Percentiles rank a stretch among this genome's conserved stretches.
These are phyloP conservation scores for Trachelus troglodyta DNA, from an alignment of 2,888 invertebrate genomes.

Conservation along the genomic window DNA sequence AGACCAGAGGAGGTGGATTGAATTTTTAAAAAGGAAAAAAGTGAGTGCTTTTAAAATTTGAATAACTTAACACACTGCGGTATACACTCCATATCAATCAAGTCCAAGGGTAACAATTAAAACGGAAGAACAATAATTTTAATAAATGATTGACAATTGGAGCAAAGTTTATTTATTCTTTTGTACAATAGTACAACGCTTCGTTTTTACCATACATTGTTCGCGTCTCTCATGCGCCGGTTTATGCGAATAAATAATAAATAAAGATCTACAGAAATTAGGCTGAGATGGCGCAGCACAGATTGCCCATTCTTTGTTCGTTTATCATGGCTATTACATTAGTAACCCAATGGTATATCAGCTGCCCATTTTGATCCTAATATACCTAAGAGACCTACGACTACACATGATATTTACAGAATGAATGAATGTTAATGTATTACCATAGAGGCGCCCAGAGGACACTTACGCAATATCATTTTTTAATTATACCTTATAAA, in stretches of 20 bases:
- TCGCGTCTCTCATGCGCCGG: constrained; percentile 49
- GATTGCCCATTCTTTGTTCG: constrained; percentile 27
- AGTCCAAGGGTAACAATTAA: background rate
- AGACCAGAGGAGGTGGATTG: constrained; percentile 93
- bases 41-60: background rate
- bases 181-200: constrained; percentile 60
- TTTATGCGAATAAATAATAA: constrained; percentile 63
- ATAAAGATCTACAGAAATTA: constrained; percentile 50
- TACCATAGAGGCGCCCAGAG: constrained; percentile 32
- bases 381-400: constrained; percentile 41
- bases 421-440: constrained; percentile 32
- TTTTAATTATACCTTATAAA: constrained; percentile 25
- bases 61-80: background rate
- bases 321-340: constrained; percentile 21
- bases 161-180: constrained; percentile 45
- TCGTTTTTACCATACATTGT: constrained; percentile 45
- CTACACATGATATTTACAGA: constrained; percentile 50
- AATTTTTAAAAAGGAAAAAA: constrained; percentile 26
- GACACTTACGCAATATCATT: constrained; percentile 35
- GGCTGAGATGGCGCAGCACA: constrained; percentile 42
- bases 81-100: background rate
- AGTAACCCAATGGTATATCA: constrained; percentile 28
- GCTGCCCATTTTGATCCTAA: constrained; percentile 41
- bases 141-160: background rate
- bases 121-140: background rate